phyloP scores from a whole-genome alignment of 2,797 vertebrate genomes.

The Hypotaenidia okinawae region DNA sequence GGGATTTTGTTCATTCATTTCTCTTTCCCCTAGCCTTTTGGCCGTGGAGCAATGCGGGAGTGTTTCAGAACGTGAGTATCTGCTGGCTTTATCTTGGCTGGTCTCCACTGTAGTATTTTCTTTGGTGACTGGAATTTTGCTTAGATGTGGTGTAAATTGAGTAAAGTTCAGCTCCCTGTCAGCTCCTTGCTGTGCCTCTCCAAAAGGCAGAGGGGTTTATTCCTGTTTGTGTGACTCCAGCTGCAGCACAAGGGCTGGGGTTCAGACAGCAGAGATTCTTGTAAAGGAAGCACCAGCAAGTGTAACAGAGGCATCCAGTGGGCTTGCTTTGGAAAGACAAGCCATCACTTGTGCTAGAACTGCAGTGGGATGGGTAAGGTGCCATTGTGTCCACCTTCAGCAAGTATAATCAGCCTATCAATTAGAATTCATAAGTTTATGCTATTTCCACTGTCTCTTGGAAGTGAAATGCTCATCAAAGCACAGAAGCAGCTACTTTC shows the following conservation, averaged over 20 bases:
- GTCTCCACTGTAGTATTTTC: background rate
- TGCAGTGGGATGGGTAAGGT: background rate
- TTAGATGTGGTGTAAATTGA: background rate
- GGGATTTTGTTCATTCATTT: background rate
- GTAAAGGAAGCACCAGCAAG: background rate
- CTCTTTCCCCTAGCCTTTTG: conserved; percentile 85
- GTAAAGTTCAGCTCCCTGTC: fast-evolving
- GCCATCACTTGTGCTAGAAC: background rate
- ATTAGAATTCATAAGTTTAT: background rate
- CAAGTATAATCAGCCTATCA: background rate
- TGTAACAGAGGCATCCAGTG: background rate
- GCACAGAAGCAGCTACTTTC: background rate
- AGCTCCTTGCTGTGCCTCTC: background rate
- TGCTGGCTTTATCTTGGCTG: background rate
- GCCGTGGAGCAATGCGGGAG: conserved; percentile 96
- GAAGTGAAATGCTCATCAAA: background rate
- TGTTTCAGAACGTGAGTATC: conserved; percentile 95
- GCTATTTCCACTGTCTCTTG: background rate
- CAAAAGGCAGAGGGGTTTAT: background rate
- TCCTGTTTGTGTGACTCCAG: background rate
- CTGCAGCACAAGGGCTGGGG: background rate
- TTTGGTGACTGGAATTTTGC: background rate
- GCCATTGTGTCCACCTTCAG: background rate
- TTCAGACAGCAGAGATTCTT: background rate
- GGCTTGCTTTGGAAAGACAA: background rate